Base-by-base conservation (phyloP, 2,113 vertebrate genomes). In the Alligator mississippiensis region DNA sequence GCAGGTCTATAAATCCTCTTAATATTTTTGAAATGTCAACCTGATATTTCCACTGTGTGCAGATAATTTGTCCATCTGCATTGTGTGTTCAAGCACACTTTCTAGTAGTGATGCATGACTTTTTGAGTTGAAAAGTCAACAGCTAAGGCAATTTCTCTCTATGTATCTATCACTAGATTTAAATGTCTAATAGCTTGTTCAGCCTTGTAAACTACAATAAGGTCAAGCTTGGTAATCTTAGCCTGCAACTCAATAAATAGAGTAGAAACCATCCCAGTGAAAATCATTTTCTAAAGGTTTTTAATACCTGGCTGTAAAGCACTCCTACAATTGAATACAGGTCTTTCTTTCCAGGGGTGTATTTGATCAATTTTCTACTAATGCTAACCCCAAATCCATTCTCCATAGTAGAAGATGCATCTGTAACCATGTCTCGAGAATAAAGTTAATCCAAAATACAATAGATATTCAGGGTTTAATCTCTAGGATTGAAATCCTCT, bases 21-120 rank as follows among this genome's bases (percentile, higher is more conserved):
- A 25, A 3, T 81, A 13, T 93, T 87, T 82, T 63, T 85, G 28
- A 93, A 94, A 94, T 89, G 82, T 64, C 95, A 95, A 0, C 75
- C 68, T 94, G 84, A 25, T 70, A 82, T 94, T 93, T 96, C 84
- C 77, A 59, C 25, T 22, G 75, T 47, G 63, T 55, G 9, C 77
- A 93, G 86, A 82, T 88, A 78, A 89, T 89, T 47, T 82, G 81
- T 21, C 84, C 79, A 2, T 64, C 94, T 92, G 84, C 70, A 34
- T 89, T 74, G 84, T 96, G 87, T 21, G 77, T 57, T 5, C 3
- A 63, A 81, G 74, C 54, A 63, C 63, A 5, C 89, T 89, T 87
- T 14, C 38, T 59, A 81, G 70, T 3, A 55, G 78, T 87, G 77
- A 27, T 70, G 14, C 64, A 47, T 22, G 60, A 61, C 79, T 87